Evolutionary conservation across 2,888 invertebrate species (phyloP).

Genomic region (Zaprionus bogoriensis): DNA sequence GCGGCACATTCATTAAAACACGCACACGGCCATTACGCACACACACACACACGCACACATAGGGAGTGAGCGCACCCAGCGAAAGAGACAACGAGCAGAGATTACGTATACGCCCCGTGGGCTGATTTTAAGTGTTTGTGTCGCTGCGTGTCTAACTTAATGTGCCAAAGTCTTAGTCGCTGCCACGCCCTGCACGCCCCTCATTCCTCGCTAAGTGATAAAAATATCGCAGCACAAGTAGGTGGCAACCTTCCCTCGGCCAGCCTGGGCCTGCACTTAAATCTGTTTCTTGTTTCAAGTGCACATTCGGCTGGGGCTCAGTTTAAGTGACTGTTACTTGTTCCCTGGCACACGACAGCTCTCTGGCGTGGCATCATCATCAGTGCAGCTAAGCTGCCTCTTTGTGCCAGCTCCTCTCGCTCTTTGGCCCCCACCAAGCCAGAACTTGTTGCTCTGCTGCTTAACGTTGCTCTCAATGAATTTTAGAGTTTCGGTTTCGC

Average conservation of each 20-base stretch:
- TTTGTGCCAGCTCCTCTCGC: not conserved
- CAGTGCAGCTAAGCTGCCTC: not conserved
- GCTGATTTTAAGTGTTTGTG: constrained; percentile 60
- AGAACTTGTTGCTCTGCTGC: constrained; percentile 67
- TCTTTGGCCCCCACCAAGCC: constrained; percentile 3
- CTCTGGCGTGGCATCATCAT: constrained; percentile 11
- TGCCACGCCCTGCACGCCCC: constrained; percentile 2
- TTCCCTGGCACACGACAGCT: constrained; percentile 36
- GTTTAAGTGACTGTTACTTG: constrained; percentile 72
- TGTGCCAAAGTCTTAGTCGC: constrained; percentile 40
- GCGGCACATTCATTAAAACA: constrained; percentile 64
- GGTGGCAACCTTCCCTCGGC: constrained; percentile 12
- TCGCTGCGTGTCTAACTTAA: constrained; percentile 55
- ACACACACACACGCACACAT: constrained; percentile 3
- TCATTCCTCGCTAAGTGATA: constrained; percentile 23
- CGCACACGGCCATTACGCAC: constrained; percentile 32
- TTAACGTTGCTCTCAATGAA: constrained; percentile 76
- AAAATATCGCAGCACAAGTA: constrained; percentile 24
- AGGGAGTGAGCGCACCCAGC: not conserved
- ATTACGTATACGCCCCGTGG: constrained; percentile 52
- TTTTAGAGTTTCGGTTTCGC: constrained; percentile 66
- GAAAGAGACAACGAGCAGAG: not conserved
- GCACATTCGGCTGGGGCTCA: constrained; percentile 54
- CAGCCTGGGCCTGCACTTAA: constrained; percentile 55
- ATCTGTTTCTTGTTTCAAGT: constrained; percentile 68